These are phyloP conservation scores for Drosophila macrospina DNA, from an alignment of 2,888 invertebrate species.

Conservation along the genomic window DNA sequence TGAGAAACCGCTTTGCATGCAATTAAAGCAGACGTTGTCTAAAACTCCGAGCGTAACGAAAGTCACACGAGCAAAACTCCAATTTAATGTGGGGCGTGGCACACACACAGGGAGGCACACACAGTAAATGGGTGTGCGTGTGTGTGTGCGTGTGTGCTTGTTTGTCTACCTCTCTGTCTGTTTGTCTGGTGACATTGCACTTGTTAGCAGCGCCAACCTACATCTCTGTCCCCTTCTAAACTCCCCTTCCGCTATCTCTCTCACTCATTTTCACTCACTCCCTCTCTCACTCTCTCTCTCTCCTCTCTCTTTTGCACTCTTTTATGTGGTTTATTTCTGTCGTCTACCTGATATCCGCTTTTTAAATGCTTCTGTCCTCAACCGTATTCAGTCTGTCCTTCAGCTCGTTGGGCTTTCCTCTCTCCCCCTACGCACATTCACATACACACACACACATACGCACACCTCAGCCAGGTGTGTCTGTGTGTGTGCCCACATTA, in stretches of 20 bases:
- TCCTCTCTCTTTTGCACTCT: slow-evolving; percentile 16
- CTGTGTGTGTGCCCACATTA: slow-evolving; percentile 33
- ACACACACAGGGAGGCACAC: slow-evolving; percentile 3
- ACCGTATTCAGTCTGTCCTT: slow-evolving; percentile 50
- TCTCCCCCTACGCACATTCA: slow-evolving; percentile 9
- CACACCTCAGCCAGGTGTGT: not conserved
- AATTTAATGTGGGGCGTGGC: slow-evolving; percentile 29
- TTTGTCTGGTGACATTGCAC: slow-evolving; percentile 34
- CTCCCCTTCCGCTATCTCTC: not conserved
- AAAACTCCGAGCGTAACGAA: not conserved
- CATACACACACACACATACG: slow-evolving; percentile 15
- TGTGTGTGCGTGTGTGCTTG: slow-evolving; percentile 3
- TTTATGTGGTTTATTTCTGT: slow-evolving; percentile 67
- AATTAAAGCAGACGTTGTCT: slow-evolving; percentile 39
- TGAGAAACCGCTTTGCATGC: slow-evolving; percentile 43
- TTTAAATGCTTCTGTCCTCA: slow-evolving; percentile 71
- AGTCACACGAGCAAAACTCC: slow-evolving; percentile 9
- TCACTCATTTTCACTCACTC: not conserved
- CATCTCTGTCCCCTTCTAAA: not conserved
- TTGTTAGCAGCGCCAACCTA: slow-evolving; percentile 30
- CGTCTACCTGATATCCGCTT: slow-evolving; percentile 79
- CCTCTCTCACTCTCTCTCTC: not conserved
- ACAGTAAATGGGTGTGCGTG: no score
- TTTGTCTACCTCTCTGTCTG: slow-evolving; percentile 9
- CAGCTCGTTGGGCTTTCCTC: slow-evolving; percentile 25